Base-by-base conservation (phyloP, 2,888 invertebrate species). In the Hirtodrosophila histrioides region DNA sequence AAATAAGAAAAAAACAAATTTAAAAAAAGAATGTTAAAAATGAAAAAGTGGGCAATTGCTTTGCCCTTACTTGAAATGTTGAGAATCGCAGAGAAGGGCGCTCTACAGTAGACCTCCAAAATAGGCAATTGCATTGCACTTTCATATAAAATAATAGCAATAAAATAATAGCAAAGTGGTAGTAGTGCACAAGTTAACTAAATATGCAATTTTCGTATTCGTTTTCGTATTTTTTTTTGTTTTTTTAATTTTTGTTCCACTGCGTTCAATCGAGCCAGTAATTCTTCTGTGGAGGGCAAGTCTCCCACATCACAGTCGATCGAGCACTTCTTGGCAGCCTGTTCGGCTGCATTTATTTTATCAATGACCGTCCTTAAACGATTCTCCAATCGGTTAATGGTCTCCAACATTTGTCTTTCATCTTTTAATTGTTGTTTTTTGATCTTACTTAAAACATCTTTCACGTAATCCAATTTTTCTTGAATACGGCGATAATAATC, bases 261-360 rank as follows among this genome's bases (percentile, higher is more conserved):
- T 6, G 4, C 11, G 6, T 29, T 1, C 9, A 72, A 10, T 37
- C 61, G 54, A 0, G 0, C 3, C 3, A n/a, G 6, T 3, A 72
- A 27, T 0, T 41, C 8, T 0, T 61, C 11, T 3, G 40, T 36
- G 5, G 56, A 49, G 0, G 66, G 72, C 23, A 51, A 6, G 0
- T 66, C 50, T 3, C 53, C 51, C 39, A 43, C 61, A 40, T 72
- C 57, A 24, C 71, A 72, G 3, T 4, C 0, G 0, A 0, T 0
- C 0, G 29, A 9, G 41, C 72, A 72, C n/a, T 72, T 46, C 3
- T 36, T 11, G 1, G 41, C 36, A 0, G 27, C 40, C 2, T 0
- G 11, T 4, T 37, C 6, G 17, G 35, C 12, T 3, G 24, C n/a
- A 0, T 23, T 24, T n/a, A 66, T 24, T 40, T 46, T 24, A 0